Conservation (phyloP, 2,888 invertebrate genomes). For the Neuroscelio doddi region DNA sequence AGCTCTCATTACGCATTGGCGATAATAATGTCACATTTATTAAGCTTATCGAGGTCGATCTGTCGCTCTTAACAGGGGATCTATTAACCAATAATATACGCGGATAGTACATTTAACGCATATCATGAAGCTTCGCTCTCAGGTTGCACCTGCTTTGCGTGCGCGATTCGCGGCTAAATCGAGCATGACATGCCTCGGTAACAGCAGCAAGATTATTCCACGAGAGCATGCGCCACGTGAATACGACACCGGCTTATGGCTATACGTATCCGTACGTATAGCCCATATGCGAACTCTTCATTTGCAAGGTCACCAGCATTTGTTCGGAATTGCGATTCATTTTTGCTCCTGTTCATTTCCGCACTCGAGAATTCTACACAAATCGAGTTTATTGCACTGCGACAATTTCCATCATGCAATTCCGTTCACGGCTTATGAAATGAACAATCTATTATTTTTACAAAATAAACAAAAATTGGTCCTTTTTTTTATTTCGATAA, state of each 20-base stretch:
- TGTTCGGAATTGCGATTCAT: constrained; percentile 10
- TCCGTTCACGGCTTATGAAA: too few relatives aligned
- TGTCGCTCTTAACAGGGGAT: constrained; percentile 45
- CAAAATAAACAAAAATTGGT: too few relatives aligned
- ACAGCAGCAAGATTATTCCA: neutral
- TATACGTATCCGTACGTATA: constrained; percentile 2
- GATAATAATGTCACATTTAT: constrained; percentile 68
- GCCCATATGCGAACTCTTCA: neutral
- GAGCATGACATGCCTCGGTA: constrained; percentile 14
- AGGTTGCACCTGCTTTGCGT: constrained; percentile 27
- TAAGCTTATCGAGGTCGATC: constrained; percentile 66
- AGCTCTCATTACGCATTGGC: constrained; percentile 50
- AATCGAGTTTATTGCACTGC: too few relatives aligned
- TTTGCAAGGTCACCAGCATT: constrained; percentile 21
- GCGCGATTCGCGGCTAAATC: constrained; percentile 30
- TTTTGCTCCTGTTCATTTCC: neutral
- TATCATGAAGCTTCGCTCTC: constrained; percentile 15
- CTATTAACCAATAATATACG: constrained; percentile 37
- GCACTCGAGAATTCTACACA: neutral
- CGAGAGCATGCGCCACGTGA: constrained; percentile 13
- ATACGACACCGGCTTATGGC: constrained; percentile 16
- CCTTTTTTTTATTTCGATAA: too few relatives aligned
- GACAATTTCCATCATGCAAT: too few relatives aligned
- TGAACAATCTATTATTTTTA: too few relatives aligned
- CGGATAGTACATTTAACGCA: too few relatives aligned